Percentiles rank a stretch among this genome's conserved stretches.
Evolutionary conservation across 2,797 vertebrate genomes (phyloP).

Genomic region (Cuculus canorus): DNA sequence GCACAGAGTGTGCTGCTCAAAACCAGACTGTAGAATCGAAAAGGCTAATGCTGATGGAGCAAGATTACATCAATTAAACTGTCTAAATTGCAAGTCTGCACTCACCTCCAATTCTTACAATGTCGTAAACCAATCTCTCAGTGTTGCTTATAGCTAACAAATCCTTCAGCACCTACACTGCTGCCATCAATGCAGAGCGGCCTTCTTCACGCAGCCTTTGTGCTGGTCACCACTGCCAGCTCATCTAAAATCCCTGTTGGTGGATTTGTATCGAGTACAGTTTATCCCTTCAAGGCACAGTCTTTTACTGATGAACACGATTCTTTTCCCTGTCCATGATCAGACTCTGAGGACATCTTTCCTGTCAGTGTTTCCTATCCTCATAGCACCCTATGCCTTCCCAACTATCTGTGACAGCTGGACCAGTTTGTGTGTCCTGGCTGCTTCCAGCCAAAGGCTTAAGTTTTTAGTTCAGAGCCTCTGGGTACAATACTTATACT

Average conservation of each 20-base stretch:
- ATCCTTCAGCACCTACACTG: background rate
- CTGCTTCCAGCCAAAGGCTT: background rate
- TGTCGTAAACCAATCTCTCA: background rate
- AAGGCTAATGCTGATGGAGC: background rate
- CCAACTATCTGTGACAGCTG: background rate
- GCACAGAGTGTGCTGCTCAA: background rate
- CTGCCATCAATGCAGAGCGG: background rate
- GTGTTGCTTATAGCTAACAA: background rate
- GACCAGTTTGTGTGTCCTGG: background rate
- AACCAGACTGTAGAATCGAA: background rate
- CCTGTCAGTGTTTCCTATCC: background rate
- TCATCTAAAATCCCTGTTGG: background rate
- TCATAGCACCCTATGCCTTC: background rate
- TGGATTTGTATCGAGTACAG: background rate
- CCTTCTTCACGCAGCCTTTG: background rate
- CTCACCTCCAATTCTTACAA: background rate
- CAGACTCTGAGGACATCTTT: background rate
- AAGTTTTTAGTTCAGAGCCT: background rate
- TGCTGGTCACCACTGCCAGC: background rate
- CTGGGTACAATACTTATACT: background rate
- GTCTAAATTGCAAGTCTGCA: background rate
- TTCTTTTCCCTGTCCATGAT: background rate
- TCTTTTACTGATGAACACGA: background rate
- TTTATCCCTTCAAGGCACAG: background rate
- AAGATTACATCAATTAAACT: background rate